A percentile compares a stretch with the other conserved stretches of the same genome.
Evolutionary conservation across 2,113 vertebrate species (phyloP).

Genomic region (Aythya baeri): DNA sequence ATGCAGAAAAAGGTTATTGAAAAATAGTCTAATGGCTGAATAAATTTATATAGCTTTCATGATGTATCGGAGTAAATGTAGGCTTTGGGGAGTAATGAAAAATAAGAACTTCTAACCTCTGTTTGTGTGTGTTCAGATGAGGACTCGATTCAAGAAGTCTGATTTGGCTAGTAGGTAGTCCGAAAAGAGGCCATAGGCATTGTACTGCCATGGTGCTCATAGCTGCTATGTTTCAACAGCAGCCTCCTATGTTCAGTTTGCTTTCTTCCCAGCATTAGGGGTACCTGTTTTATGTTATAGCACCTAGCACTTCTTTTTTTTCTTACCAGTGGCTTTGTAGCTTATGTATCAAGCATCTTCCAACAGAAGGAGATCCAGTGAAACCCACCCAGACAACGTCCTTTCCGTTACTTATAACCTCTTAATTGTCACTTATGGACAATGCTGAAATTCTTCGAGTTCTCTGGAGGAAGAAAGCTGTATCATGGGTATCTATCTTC

Average conservation of each 20-base stretch:
- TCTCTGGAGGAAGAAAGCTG: not conserved
- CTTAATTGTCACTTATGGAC: not conserved
- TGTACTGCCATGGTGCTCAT: fast-evolving
- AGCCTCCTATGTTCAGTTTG: not conserved
- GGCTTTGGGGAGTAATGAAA: not conserved
- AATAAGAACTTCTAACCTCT: fast-evolving
- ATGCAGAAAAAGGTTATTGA: not conserved
- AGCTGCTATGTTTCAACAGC: not conserved
- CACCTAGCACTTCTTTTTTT: not conserved
- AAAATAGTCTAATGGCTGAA: not conserved
- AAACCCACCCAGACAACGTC: not conserved
- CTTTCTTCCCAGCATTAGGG: not conserved
- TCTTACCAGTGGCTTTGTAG: not conserved
- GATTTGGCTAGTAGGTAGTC: not conserved
- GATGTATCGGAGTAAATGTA: not conserved
- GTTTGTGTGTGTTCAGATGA: fast-evolving
- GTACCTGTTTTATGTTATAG: not conserved
- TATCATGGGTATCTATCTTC: not conserved
- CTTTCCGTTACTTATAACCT: not conserved
- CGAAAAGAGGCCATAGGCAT: fast-evolving
- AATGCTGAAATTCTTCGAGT: not conserved
- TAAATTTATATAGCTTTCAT: not conserved
- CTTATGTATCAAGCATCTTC: not conserved
- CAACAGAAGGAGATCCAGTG: not conserved
- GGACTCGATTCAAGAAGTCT: not conserved